Evolutionary conservation across 1,140 invertebrate genomes (phyloP), one percentile per base, ranked within the genome.

Genomic region (Amphibalanus amphitrite): DNA sequence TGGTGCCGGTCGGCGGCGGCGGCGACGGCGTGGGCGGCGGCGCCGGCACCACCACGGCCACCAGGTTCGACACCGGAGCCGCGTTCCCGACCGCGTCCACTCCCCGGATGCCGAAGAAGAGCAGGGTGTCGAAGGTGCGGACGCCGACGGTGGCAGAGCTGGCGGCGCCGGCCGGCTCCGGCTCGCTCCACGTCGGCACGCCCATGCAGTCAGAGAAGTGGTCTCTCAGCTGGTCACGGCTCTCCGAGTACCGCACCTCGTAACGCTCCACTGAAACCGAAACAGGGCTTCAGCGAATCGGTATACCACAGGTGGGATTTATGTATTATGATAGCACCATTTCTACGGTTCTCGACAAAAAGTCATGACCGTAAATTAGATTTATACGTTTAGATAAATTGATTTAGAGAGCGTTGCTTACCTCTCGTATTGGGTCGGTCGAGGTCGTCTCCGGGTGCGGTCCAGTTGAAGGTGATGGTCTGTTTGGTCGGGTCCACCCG

Each of bases 381-480:
- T n/a, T n/a, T n/a, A n/a, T n/a, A n/a, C n/a, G n/a, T n/a, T n/a
- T n/a, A n/a, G n/a, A n/a, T n/a, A n/a, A n/a, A n/a, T n/a, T n/a
- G n/a, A n/a, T n/a, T n/a, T n/a, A n/a, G n/a, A n/a, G n/a, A 38
- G 33, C 33, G 4, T 38, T 38, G 6, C 64, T 65, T 23, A 65
- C 64, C 64, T 65, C 26, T 65, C 3, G 64, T 65, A 23, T 65
- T 23, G 4, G 64, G 23, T 26, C 6, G 6, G 72, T 80, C 78
- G 71, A 76, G 78, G 71, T 80, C 77, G 29, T 78, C 76, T 15
- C 79, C 79, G 23, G 77, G 75, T 0, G 79, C 77, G 0, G 78
- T 79, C 78, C 78, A 80, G 30, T 75, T 71, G 29, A 80, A 73
- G 13, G 72, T 73, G 0, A 81, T 75, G 67, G 73, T 75, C 17